Evolutionary conservation across 2,888 invertebrate genomes (phyloP), one percentile per base, ranked within the genome.

Genomic region (Axea sp.): DNA sequence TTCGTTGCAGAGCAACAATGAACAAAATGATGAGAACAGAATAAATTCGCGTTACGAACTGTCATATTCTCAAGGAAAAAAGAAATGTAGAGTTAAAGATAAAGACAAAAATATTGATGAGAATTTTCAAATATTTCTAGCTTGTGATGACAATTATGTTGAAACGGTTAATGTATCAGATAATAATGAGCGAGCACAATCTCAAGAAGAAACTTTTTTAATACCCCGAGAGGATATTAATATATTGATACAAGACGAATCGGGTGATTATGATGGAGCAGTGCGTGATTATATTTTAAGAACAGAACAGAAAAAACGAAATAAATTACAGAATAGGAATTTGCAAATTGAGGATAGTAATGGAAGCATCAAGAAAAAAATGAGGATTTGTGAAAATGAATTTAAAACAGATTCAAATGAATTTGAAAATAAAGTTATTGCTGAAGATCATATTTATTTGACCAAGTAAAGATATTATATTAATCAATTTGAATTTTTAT

Each of bases 201-300:
- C 9, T 7, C 60, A 71, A 26, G 53, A 60, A 19, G 49, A 67
- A 30, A 37, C 43, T 3, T 64, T 62, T 37, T 19, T 64, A 9
- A 62, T 73, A 24, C 68, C 62, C 0, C 37, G 51, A 26, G 68
- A 73, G 8, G 49, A 57, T 12, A 14, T 45, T 2, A 43, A 43
- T 26, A 26, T 43, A 33, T 64, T 73, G 17, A 26, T 57, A 37
- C 55, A 71, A 19, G 64, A 73, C 5, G 68, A 68, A 19, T 49
- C 57, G 2, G 67, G 41, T 9, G 62, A 68, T 65, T 37, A 53
- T 33, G 67, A 74, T 17, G 47, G 41, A 1, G 68, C 47, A 12
- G 68, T 74, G 9, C 41, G 64, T 2, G 74, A 74, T 41, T 74
- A 74, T 11, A 69, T 74, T 37, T 45, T 74, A 22, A 64, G 59